These are phyloP conservation scores for Cynaeus angustus DNA, from an alignment of 2,888 invertebrate genomes.

Conservation along the genomic window DNA sequence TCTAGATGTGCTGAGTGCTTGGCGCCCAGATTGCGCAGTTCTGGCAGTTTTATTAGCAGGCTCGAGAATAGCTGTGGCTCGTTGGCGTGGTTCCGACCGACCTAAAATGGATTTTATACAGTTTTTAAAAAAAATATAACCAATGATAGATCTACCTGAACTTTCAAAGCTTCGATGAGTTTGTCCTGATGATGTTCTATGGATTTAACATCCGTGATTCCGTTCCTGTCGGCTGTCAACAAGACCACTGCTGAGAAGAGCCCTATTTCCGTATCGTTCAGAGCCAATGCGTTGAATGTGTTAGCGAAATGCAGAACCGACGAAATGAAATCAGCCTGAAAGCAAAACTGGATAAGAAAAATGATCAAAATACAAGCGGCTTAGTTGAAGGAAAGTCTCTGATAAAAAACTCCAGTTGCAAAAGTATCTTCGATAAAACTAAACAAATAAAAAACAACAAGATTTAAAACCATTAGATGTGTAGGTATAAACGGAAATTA, in stretches of 20 bases:
- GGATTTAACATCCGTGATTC: conserved; percentile 85
- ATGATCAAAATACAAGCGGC: too few relatives aligned
- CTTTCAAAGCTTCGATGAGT: conserved; percentile 89
- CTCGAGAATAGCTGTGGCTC: conserved; percentile 76
- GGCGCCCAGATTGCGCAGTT: conserved; percentile 85
- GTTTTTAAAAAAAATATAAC: background rate
- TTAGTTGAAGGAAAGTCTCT: too few relatives aligned
- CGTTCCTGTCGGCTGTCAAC: conserved; percentile 85
- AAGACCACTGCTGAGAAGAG: conserved; percentile 91
- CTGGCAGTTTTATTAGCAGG: conserved; percentile 79
- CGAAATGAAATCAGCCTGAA: conserved; percentile 87
- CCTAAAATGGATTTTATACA: conserved; percentile 63
- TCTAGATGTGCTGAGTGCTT: conserved; percentile 89
- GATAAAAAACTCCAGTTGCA: too few relatives aligned
- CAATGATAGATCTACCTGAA: conserved; percentile 76
- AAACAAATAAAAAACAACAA: too few relatives aligned
- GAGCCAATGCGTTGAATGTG: conserved; percentile 81
- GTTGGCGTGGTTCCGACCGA: conserved; percentile 76
- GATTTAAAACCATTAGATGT: too few relatives aligned
- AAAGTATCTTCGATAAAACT: too few relatives aligned
- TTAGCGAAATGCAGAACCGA: conserved; percentile 88
- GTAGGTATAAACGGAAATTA: too few relatives aligned
- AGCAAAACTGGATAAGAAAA: too few relatives aligned
- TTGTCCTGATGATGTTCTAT: conserved; percentile 87
- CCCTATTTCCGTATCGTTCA: conserved; percentile 93